Percentiles rank a stretch among this genome's conserved stretches.
Evolutionary conservation across 2,113 vertebrate species (phyloP).

Genomic region (Octodon degus): DNA sequence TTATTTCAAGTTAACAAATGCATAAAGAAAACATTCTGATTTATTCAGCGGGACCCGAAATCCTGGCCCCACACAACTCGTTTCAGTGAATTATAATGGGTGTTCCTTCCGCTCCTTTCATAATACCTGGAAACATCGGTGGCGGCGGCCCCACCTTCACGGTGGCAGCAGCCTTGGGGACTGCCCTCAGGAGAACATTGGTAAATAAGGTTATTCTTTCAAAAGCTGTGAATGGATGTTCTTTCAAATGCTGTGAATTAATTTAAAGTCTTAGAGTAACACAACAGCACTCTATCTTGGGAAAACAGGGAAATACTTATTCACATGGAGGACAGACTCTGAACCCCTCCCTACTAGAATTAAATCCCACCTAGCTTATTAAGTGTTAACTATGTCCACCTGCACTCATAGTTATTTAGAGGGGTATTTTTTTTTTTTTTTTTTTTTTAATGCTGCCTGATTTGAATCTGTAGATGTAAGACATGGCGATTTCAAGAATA

Average conservation of each 20-base stretch:
- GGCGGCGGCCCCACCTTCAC: background rate
- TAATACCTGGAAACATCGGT: background rate
- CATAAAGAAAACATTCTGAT: slow-evolving; percentile 55
- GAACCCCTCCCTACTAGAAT: slow-evolving; percentile 20
- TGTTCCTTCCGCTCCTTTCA: slow-evolving; percentile 21
- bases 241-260: slow-evolving; percentile 67
- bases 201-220: slow-evolving; percentile 62
- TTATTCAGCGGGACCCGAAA: slow-evolving; percentile 47
- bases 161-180: background rate
- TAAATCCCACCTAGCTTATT: slow-evolving; percentile 20
- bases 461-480: slow-evolving; percentile 27
- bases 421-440: slow-evolving; percentile 8
- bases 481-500: slow-evolving; percentile 27
- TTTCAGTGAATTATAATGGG: slow-evolving; percentile 46
- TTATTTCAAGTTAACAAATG: slow-evolving; percentile 54
- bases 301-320: slow-evolving; percentile 56
- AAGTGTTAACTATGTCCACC: background rate
- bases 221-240: slow-evolving; percentile 62
- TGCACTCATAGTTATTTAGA: background rate
- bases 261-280: slow-evolving; percentile 48
- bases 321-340: slow-evolving; percentile 4
- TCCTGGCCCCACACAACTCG: background rate
- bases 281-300: slow-evolving; percentile 32
- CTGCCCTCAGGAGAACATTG: slow-evolving; percentile 16
- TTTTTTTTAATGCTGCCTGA: slow-evolving; percentile 1